Base-by-base conservation (phyloP, 1,140 invertebrate species). In the Goniozus legneri region DNA sequence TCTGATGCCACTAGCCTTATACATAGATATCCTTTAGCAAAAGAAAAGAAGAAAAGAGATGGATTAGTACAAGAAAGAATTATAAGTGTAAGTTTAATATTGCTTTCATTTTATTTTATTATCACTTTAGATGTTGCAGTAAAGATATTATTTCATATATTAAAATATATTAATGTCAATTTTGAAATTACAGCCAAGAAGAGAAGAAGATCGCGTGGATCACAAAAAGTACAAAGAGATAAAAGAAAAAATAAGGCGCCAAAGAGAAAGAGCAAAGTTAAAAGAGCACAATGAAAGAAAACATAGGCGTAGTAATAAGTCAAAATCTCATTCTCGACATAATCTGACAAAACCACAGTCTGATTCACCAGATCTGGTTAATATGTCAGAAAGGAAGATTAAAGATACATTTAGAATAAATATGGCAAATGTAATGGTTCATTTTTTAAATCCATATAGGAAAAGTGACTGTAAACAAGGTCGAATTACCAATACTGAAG, bases 371-470 rank as follows among this genome's bases (percentile, higher is more conserved):
- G 73, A 75, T 14, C 46, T 69, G 14, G 60, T 67, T 13, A 57
- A 63, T 4, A 70, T 60, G 38, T 64, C 65, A n/a, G 81, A 80
- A 20, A 75, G 82, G 31, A 81, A 81, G 60, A 89, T 91, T 34
- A 95, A 94, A 72, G 93, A 97, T 56, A 81, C 84, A 39, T 97
- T 97, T 76, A 80, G 91, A 47, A 82, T 84, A 48, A 87, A 85
- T 64, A 95, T 97, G 84, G 92, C 91, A 7, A 82, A 84, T 33
- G 89, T 89, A 16, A 92, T 98, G 76, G 92, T 97, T 31, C 81
- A 88, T 35, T 88, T 88, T 67, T 80, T 98, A 20, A 94, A 95
- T 77, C 91, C 91, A 0, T 97, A 92, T 73, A 77, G 91, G 43
- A 90, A 88, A 64, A 78, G 83, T 3, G 88, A 91, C 61, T 96